Conservation (phyloP, 2,888 invertebrate species). For the Volucella inflata region DNA sequence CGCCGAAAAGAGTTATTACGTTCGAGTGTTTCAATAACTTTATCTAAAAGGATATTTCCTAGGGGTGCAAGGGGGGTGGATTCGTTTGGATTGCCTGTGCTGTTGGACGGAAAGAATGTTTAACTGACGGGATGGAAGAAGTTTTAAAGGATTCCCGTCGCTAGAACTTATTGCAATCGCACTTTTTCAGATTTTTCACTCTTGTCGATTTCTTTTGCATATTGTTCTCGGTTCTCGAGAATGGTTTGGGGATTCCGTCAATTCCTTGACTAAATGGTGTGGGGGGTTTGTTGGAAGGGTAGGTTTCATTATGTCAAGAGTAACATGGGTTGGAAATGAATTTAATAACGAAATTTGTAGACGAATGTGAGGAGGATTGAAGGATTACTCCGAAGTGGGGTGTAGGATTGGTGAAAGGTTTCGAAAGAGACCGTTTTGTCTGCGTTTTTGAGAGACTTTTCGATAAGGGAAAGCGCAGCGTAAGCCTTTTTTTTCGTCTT, state of each 20-base stretch:
- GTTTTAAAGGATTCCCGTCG: conserved; percentile 16
- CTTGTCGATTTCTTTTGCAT: conserved; percentile 27
- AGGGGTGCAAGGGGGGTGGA: background rate
- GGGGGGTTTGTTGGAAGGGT: background rate
- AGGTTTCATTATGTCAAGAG: conserved; percentile 59
- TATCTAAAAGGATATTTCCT: conserved; percentile 44
- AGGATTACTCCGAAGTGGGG: conserved; percentile 3
- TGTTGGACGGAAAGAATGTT: conserved; percentile 3
- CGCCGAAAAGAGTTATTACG: conserved; percentile 63
- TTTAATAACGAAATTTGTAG: conserved; percentile 58
- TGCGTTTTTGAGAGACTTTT: conserved; percentile 42
- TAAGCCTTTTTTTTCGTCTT: conserved; percentile 26
- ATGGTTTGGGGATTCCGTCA: background rate
- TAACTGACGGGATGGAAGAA: conserved; percentile 6
- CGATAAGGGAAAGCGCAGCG: conserved; percentile 37
- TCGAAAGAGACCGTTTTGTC: background rate
- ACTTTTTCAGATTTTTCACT: conserved; percentile 27
- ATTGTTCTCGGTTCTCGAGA: conserved; percentile 1
- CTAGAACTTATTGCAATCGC: conserved; percentile 34
- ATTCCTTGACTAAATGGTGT: background rate
- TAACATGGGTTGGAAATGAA: conserved; percentile 62
- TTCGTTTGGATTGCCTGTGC: conserved; percentile 11
- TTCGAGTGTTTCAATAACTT: conserved; percentile 69
- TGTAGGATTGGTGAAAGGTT: background rate
- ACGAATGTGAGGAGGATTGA: conserved; percentile 11